Evolutionary conservation across 2,888 invertebrate species (phyloP), one percentile per base, ranked within the genome.

Genomic region (Anoplius nigerrimus): DNA sequence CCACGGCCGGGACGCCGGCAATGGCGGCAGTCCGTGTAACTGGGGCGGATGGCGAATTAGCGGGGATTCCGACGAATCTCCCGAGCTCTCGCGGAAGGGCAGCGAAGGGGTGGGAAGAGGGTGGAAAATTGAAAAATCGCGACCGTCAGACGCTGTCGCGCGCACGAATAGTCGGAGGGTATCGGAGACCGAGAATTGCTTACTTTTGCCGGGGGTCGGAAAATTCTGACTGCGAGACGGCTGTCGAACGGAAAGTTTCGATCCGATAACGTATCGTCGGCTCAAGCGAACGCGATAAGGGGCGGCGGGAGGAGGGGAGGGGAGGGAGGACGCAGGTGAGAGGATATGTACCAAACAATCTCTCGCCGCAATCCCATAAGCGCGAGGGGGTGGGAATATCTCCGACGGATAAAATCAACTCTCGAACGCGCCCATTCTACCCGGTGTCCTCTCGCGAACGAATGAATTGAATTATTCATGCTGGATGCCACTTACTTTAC

Each of bases 401-500:
- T 46, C 48, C 61, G 43, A 20, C 45, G 46, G 45, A 53, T 42
- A 13, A 65, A 73, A 24, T 52, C 43, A 55, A 62, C 66, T 61
- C 61, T 52, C 48, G 16, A 45, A 22, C 8, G 15, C 13, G 34
- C 24, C 16, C 43, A 22, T 21, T 34, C 20, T 42, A 21, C 15
- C 2, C 2, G 18, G 18, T 15, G 24, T 15, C n/a, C 18, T 2
- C 42, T 18, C 18, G 2, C 45, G 21, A 48, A 45, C 20, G 18
- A 56, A 68, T 69, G 66, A 72, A 78, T 68, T 84, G 79, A 83
- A 85, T 84, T 62, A 84, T 84, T 81, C 77, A 82, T 79, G 63
- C 57, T 54, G 56, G 69, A 72, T 66, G 42, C 69, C 65, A 82
- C 88, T 87, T 78, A 88, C 88, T 88, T 88, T 74, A 88, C 85